Conservation (phyloP, 2,113 vertebrate species). For the Cynocephalus volans region DNA sequence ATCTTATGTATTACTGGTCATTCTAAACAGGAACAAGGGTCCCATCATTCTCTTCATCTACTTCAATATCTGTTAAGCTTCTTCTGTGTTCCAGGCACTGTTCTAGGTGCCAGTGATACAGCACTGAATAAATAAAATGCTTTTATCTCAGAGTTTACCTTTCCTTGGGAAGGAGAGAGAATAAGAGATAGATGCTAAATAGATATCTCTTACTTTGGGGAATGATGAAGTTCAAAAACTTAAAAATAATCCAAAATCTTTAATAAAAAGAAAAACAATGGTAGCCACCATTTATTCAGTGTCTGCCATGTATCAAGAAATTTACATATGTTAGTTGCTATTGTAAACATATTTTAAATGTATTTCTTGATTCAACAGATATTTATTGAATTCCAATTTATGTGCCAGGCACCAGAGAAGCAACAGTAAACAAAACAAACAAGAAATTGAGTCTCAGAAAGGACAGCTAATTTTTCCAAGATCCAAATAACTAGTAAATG, state of each 20-base stretch:
- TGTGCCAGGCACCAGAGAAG: not conserved
- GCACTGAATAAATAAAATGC: not conserved
- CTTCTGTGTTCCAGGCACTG: not conserved
- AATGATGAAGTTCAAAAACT: not conserved
- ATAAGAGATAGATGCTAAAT: constrained; percentile 19
- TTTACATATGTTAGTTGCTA: not conserved
- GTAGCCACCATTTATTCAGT: not conserved
- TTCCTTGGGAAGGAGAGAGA: not conserved
- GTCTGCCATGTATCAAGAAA: not conserved
- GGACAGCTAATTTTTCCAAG: not conserved
- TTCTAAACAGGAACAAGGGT: not conserved
- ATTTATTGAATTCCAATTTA: not conserved
- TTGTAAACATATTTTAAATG: not conserved
- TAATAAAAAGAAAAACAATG: not conserved
- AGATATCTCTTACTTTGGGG: not conserved
- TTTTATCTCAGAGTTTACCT: not conserved
- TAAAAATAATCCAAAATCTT: not conserved
- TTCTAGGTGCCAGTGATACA: not conserved
- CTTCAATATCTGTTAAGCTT: not conserved
- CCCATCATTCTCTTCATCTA: not conserved
- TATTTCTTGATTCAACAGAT: not conserved
- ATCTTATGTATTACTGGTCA: not conserved
- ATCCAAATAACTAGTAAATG: constrained; percentile 1
- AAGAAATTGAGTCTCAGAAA: constrained; percentile 37
- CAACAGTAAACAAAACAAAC: not conserved